phyloP scores from a whole-genome alignment of 2,797 vertebrate species.

The Jordanella pulchra region DNA sequence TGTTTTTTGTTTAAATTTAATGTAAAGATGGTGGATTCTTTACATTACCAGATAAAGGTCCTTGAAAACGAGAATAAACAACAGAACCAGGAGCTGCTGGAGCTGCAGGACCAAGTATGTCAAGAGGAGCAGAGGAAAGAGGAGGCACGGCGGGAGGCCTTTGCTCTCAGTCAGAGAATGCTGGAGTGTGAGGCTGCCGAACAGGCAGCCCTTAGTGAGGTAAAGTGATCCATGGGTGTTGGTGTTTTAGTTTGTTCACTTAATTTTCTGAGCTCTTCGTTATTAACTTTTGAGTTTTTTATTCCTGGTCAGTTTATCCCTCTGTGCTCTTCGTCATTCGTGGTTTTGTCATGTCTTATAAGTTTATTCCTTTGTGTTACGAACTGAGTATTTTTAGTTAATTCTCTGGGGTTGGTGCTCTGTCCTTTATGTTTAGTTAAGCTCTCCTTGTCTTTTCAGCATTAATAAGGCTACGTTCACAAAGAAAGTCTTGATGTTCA shows the following conservation, averaged over 20 bases:
- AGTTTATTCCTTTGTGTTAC: background rate
- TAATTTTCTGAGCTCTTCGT: background rate
- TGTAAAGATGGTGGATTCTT: constrained; percentile 19
- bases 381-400: background rate
- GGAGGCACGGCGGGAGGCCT: constrained; percentile 71
- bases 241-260: background rate
- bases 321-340: background rate
- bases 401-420: too few species aligned
- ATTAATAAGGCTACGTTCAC: too few species aligned
- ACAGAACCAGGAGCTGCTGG: constrained; percentile 73
- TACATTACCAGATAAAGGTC: constrained; percentile 76
- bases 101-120: constrained; percentile 74
- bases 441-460: background rate
- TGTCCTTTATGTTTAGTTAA: background rate
- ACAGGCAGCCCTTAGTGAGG: constrained; percentile 81
- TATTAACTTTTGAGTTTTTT: background rate
- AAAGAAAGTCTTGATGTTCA: too few species aligned
- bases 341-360: background rate
- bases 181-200: constrained; percentile 76
- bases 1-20: constrained; percentile 29
- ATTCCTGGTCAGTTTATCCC: background rate
- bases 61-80: constrained; percentile 76
- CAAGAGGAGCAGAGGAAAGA: constrained; percentile 77
- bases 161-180: constrained; percentile 74
- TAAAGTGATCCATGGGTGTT: constrained; percentile 38